Base-by-base conservation (phyloP, 2,113 vertebrate genomes). In the Zosterops borbonicus region DNA sequence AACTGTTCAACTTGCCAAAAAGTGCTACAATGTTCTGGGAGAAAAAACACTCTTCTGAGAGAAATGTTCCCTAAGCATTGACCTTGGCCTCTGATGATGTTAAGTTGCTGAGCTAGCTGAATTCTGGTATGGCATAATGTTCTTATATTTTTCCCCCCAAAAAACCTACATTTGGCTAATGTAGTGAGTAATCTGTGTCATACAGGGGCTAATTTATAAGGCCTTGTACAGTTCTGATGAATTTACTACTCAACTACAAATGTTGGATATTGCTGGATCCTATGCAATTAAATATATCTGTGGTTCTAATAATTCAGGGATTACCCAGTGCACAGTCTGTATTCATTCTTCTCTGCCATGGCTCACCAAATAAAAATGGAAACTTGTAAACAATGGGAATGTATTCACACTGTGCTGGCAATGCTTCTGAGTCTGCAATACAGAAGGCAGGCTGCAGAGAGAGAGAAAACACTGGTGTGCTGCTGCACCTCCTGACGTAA, bases 401-500 rank as follows among this genome's bases (percentile, higher is more conserved):
- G n/a, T 46, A 31, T 73, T 47, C 70, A 76, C 44, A 12, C 37
- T 85, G 47, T 82, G 70, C 67, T 77, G 52, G 46, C 76, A 88
- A 27, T 70, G 50, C 50, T 78, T 92, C 64, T 67, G 41, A 89
- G 47, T 35, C 75, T 92, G 74, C 64, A 83, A 15, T 64, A 86
- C 22, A 68, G 75, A 91, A 81, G 29, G 58, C 39, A 70, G 39
- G 62, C 70, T 92, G 64, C 84, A 73, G 64, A 88, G 47, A 58
- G 2, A 63, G 21, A 63, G 50, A 92, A 53, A 68, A 56, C 15
- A 37, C 39, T 39, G 47, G 42, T 71, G 53, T 53, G 23, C 49
- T 89, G 67, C 86, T 91, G 81, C 59, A 91, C 74, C 77, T 91
- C 73, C 89, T 84, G 73, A 91, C 1, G 17, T 55, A 89, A 90